Conservation (phyloP, 2,888 invertebrate genomes). For the Stenichneumon culpator region DNA sequence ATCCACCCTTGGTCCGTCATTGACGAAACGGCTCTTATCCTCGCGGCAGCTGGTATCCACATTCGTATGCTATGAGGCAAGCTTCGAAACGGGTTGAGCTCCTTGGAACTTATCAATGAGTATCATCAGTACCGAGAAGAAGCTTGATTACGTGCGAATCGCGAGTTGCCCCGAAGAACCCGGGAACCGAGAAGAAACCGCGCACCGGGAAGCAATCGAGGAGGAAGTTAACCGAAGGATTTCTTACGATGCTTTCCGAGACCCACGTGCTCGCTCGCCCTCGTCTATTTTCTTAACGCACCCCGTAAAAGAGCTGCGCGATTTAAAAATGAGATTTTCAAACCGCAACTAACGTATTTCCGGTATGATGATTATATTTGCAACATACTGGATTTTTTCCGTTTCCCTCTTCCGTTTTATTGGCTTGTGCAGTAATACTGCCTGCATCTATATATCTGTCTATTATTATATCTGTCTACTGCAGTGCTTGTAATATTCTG, state of each 20-base stretch:
- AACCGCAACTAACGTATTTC: no score
- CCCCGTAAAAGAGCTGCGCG: conserved; percentile 21
- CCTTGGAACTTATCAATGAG: conserved; percentile 38
- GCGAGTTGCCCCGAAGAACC: conserved; percentile 14
- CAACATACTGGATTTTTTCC: no score
- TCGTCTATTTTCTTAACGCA: conserved; percentile 34
- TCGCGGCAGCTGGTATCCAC: neutral
- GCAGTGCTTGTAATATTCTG: no score
- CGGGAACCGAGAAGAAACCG: conserved; percentile 27
- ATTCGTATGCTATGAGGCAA: conserved; percentile 6
- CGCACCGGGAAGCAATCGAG: conserved; percentile 19
- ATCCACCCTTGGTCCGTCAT: neutral
- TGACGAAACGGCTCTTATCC: neutral
- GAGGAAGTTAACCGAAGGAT: neutral
- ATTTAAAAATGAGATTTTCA: neutral
- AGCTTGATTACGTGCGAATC: conserved; percentile 44
- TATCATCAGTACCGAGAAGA: conserved; percentile 35
- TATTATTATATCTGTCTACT: no score
- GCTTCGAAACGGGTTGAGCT: neutral
- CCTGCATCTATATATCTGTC: no score
- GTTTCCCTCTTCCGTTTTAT: no score
- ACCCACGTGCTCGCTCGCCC: conserved; percentile 36
- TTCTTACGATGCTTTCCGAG: neutral
- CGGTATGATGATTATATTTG: no score
- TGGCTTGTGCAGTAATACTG: no score